Evolutionary conservation across 2,888 invertebrate genomes (phyloP).

Genomic region (Phoenoteleia sp.): DNA sequence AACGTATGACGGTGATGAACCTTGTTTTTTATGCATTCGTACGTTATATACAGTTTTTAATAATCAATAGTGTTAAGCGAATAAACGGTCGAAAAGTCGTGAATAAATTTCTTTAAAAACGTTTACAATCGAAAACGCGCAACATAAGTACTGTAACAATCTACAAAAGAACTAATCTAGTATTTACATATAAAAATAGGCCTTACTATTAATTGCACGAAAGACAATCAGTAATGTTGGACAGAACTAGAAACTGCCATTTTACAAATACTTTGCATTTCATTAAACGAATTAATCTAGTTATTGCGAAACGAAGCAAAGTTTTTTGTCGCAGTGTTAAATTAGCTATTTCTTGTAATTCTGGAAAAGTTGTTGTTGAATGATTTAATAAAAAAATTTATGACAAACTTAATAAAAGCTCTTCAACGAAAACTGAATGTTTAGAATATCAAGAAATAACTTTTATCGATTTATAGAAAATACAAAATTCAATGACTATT

Average conservation of each 20-base stretch:
- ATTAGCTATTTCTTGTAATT: background rate
- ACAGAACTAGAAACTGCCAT: constrained; percentile 21
- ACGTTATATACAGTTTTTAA: constrained; percentile 13
- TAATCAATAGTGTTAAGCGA: constrained; percentile 23
- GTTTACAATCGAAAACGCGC: constrained; percentile 24
- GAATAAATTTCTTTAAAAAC: constrained; percentile 17
- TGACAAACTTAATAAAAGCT: too few relatives aligned
- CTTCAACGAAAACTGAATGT: background rate
- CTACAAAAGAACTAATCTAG: constrained; percentile 34
- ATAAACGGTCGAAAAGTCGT: background rate
- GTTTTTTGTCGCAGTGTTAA: background rate
- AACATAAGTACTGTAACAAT: constrained; percentile 13
- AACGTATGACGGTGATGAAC: constrained; percentile 9
- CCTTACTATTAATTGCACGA: constrained; percentile 49
- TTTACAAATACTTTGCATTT: background rate
- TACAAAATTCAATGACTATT: background rate
- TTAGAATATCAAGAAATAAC: background rate
- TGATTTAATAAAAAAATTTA: too few relatives aligned
- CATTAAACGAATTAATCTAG: constrained; percentile 16
- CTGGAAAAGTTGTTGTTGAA: background rate
- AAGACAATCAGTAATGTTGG: constrained; percentile 44
- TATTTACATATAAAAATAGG: constrained; percentile 64
- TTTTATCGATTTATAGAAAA: background rate
- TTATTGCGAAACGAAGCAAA: background rate
- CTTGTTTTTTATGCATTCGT: background rate